These are phyloP conservation scores for Zaprionus ornatus DNA, from an alignment of 1,140 invertebrate genomes.

Conservation along the genomic window DNA sequence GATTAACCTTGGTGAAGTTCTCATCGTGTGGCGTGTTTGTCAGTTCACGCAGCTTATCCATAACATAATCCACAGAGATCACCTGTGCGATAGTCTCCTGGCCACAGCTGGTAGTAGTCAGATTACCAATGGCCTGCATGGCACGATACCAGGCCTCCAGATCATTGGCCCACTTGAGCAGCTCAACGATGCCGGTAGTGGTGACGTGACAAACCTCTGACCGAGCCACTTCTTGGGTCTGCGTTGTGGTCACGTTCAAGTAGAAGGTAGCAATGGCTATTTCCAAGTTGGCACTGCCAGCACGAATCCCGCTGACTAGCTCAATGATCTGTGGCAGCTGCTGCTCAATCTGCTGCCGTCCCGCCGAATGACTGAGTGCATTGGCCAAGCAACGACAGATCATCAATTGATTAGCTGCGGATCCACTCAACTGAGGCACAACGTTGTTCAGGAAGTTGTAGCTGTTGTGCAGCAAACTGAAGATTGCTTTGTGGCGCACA, in stretches of 20 bases:
- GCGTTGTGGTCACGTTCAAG: constrained; percentile 90
- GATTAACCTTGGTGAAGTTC: constrained; percentile 79
- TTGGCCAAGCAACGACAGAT: constrained; percentile 91
- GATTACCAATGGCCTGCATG: constrained; percentile 87
- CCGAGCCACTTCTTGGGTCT: constrained; percentile 83
- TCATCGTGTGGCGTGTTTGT: constrained; percentile 63
- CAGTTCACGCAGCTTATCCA: constrained; percentile 76
- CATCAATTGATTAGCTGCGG: constrained; percentile 91
- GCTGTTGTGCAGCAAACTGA: constrained; percentile 86
- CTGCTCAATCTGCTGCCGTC: constrained; percentile 86
- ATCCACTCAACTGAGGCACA: constrained; percentile 83
- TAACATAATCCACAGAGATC: constrained; percentile 79
- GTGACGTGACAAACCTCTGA: constrained; percentile 83
- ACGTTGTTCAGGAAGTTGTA: constrained; percentile 76
- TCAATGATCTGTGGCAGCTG: constrained; percentile 86
- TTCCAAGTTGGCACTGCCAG: constrained; percentile 88
- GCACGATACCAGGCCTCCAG: constrained; percentile 89
- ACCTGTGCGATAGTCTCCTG: constrained; percentile 76
- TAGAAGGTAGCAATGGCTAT: constrained; percentile 92
- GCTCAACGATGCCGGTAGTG: constrained; percentile 85
- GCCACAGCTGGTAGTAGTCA: constrained; percentile 85
- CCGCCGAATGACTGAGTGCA: constrained; percentile 87
- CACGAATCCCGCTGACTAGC: constrained; percentile 85
- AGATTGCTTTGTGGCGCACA: constrained; percentile 87
- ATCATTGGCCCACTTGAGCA: constrained; percentile 87